Base-by-base conservation (phyloP, 2,888 invertebrate species). In the Latrodectus elegans region DNA sequence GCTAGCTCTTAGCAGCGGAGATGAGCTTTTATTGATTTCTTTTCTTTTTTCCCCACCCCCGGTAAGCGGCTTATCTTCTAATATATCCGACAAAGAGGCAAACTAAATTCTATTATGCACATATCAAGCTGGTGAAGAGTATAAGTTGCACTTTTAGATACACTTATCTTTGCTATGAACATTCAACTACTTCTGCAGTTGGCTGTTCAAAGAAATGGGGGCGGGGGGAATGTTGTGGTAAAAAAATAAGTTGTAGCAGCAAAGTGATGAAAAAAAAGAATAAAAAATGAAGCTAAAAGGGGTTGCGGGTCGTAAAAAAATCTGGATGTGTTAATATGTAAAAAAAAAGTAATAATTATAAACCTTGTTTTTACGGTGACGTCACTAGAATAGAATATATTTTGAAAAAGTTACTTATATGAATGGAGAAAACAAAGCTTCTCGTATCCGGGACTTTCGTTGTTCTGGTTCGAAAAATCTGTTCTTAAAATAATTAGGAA, bases 81-180 rank as follows among this genome's bases (percentile, higher is more conserved):
- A 88, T 83, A 88, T 74, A 83, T 83, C 82, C 87, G 78, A 88
- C 82, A 88, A 88, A 83, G 82, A 74, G 78, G 78, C 87, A 88
- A 38, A 88, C 82, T 73, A 88, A 88, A 88, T 88, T 88, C 87
- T 83, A 82, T 88, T 88, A 88, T 78, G 82, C 74, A 74, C 74
- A 77, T 77, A 88, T 88, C 87, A 83, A 78, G 74, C 60, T 55
- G 49, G 15, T 55, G 74, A 76, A 77, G 77, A 73, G 81, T 72
- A 77, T 76, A 82, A 68, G 83, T 82, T 73, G 78, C 78, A 83
- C 82, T 65, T 49, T 82, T 78, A 88, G 83, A 83, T 74, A 83
- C 74, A 88, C 78, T 88, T 88, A 88, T 83, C 78, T 60, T 60
- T 65, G 65, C 72, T 22, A 75, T 80, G 75, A 79, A 74, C 74